Evolutionary conservation across 2,797 vertebrate genomes (phyloP), one percentile per base, ranked within the genome.

Genomic region (Nyctalus aviator): DNA sequence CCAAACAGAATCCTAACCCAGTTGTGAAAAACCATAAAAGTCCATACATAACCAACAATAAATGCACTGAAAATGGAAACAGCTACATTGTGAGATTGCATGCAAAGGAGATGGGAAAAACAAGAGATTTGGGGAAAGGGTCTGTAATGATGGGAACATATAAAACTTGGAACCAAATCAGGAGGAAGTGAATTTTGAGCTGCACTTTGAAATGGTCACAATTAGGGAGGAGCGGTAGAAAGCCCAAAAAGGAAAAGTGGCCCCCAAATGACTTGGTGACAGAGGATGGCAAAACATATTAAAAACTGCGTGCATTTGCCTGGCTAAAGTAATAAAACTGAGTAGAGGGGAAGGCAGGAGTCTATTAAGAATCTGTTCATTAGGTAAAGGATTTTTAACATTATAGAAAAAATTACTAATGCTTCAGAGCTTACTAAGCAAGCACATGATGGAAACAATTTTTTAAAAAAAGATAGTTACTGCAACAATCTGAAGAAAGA

Each of bases 361-460:
- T 23, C 35, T 59, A 71, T 30, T 82, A 95, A 82, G 5, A 27
- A 44, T 25, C 32, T 86, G 55, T 78, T 90, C 23, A 48, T 90
- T 91, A 86, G 30, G 81, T 71, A 83, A 82, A 86, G 6, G 59
- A 64, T 46, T 88, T 95, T 94, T 81, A 93, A 91, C 84, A 86
- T 83, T 93, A 73, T 84, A 76, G 83, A 94, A 96, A 30, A 92
- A 95, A 90, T 91, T 84, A 77, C 41, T 68, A 83, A 66, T 75
- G 41, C 25, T 88, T 91, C 89, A 92, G 15, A 35, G 48, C 73
- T 89, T 96, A 78, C 62, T 71, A 91, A 94, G 76, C 18, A 94
- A 92, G 68, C 69, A 66, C n/a, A 20, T 64, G 72, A 83, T 59
- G 62, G n/a, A 76, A 91, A 84, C 7, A 69, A 37, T 32, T 69